These are phyloP conservation scores for Gallirallus australis DNA, from an alignment of 2,797 vertebrate species.

Conservation along the genomic window DNA sequence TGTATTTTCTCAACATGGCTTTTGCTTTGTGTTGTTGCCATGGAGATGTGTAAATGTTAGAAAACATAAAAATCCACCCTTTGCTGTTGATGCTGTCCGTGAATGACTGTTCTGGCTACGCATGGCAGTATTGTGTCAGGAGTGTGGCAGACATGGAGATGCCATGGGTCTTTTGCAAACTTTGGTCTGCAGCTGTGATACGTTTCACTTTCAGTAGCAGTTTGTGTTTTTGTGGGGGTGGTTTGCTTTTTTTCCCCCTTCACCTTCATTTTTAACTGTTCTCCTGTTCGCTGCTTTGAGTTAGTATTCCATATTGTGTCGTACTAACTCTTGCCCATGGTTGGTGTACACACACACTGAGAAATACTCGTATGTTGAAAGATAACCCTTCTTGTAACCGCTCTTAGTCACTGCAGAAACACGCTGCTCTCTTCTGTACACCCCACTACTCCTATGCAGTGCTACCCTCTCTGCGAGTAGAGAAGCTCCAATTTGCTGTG, in stretches of 20 bases:
- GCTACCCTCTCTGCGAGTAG: neutral
- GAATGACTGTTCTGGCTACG: neutral
- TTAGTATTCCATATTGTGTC: neutral
- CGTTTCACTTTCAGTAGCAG: neutral
- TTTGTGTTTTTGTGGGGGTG: too few relatives aligned
- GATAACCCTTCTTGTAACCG: neutral
- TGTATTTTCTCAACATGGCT: neutral
- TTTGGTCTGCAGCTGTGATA: neutral
- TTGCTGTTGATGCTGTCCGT: neutral
- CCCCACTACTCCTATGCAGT: neutral
- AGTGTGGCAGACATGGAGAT: neutral
- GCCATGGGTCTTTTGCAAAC: neutral
- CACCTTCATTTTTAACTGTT: neutral
- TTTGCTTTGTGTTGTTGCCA: neutral
- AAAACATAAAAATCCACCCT: fast-evolving
- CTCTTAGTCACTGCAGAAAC: neutral
- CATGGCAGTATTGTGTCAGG: neutral
- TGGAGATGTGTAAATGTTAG: neutral
- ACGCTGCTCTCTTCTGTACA: neutral
- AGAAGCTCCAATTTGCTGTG: neutral
- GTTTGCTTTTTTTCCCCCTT: too few relatives aligned
- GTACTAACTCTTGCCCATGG: neutral
- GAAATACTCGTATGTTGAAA: neutral
- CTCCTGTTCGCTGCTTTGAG: neutral
- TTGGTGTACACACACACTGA: neutral